Base-by-base conservation (phyloP, 1,140 invertebrate species). In the Rhagoletis zephyria region DNA sequence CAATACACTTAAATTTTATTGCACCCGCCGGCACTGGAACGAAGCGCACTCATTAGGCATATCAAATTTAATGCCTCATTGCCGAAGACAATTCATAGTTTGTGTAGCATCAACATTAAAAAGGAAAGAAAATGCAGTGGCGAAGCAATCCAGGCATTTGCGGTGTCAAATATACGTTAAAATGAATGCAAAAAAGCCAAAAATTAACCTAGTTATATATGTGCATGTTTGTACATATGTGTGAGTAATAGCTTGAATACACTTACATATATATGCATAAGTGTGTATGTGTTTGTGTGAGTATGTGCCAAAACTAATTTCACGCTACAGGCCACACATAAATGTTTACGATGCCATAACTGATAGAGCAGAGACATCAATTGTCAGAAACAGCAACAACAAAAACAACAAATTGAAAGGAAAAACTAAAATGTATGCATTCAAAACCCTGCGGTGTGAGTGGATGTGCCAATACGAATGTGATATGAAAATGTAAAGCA, bases 31-130 rank as follows among this genome's bases (percentile, higher is more conserved):
- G 48, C 48, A 30, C 7, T 9, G 48, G 56, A 81, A 51, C 45
- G 48, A 56, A 81, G 45, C 74, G 74, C n/a, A 30, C 74, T 59
- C 74, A 81, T 81, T 81, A 59, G 48, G 45, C 16, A 81, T 81
- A 81, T 56, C 74, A 81, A 81, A 81, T 81, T 81, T 81, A 81
- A 81, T 81, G 74, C 16, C 74, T 81, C 74, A 81, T 81, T 81
- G 74, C 42, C 74, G n/a, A 51, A 30, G 48, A 19, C n/a, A 19
- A 81, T 59, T 59, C 74, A 56, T 51, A 81, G 51, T 81, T 30
- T 51, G 45, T 56, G 16, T 74, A 42, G 40, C 74, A 56, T 56
- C 12, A 51, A 30, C 42, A 51, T 30, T 30, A 30, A 30, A 12
- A 0, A 48, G n/a, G 5, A 48, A 30, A 2, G n/a, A 10, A 51